These are phyloP conservation scores for Amphimallon solstitiale DNA, from an alignment of 2,888 invertebrate species.

Conservation along the genomic window DNA sequence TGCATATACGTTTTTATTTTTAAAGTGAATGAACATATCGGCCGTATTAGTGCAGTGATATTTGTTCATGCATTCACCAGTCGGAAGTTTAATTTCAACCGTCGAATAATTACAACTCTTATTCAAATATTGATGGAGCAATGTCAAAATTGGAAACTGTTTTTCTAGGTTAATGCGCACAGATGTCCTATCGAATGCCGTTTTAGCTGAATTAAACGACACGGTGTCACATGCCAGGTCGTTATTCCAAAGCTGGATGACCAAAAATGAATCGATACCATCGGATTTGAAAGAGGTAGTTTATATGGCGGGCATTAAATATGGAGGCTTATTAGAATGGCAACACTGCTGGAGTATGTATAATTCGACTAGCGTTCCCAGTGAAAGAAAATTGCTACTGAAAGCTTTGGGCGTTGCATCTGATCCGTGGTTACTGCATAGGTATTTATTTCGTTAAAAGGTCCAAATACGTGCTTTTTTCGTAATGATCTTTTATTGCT, in stretches of 20 bases:
- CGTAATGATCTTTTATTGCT: no score
- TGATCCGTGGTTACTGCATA: slow-evolving; percentile 84
- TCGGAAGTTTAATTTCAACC: neutral
- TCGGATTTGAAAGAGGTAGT: slow-evolving; percentile 81
- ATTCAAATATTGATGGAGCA: slow-evolving; percentile 13
- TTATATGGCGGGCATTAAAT: slow-evolving; percentile 74
- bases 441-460: slow-evolving; percentile 64
- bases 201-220: slow-evolving; percentile 75
- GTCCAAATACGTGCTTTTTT: no score
- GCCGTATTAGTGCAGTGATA: neutral
- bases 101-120: slow-evolving; percentile 13
- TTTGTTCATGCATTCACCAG: neutral
- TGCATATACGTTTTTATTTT: no score
- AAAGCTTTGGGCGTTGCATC: slow-evolving; percentile 76
- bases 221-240: slow-evolving; percentile 76
- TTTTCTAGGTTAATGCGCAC: slow-evolving; percentile 74
- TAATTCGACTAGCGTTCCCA: slow-evolving; percentile 72
- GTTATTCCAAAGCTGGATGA: slow-evolving; percentile 79
- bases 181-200: slow-evolving; percentile 76
- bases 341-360: slow-evolving; percentile 79
- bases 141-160: neutral
- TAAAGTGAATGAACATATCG: neutral
- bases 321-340: slow-evolving; percentile 80
- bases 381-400: slow-evolving; percentile 77
- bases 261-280: slow-evolving; percentile 71